Conservation (phyloP, 2,113 vertebrate species). For the Psilopsiagon aurifrons region DNA sequence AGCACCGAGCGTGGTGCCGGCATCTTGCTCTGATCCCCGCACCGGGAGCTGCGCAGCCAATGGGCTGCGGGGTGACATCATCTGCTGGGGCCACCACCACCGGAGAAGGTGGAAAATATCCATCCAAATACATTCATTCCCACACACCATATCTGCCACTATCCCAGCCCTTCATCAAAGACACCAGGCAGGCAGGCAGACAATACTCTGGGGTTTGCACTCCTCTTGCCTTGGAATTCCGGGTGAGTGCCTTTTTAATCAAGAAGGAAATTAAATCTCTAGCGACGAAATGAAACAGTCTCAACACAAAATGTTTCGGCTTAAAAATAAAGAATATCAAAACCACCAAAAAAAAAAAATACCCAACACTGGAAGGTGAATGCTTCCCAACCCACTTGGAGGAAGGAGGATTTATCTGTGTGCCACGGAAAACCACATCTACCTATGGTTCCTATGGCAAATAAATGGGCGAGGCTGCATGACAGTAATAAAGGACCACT, state of each 20-base stretch:
- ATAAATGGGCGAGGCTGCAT: slow-evolving; percentile 74
- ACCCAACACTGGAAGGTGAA: not conserved
- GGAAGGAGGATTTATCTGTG: slow-evolving; percentile 27
- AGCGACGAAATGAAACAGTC: not conserved
- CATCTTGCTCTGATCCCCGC: slow-evolving; percentile 86
- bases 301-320: not conserved
- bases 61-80: slow-evolving; percentile 93
- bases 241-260: not conserved
- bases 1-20: slow-evolving; percentile 79
- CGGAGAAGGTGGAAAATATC: slow-evolving; percentile 84
- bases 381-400: not conserved
- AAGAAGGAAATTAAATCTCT: not conserved
- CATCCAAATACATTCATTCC: slow-evolving; percentile 78
- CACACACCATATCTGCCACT: slow-evolving; percentile 15
- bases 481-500: slow-evolving; percentile 23
- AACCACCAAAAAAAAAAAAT: not conserved
- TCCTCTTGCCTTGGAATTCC: not conserved
- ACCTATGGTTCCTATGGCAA: not conserved
- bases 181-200: slow-evolving; percentile 6
- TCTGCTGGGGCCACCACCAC: slow-evolving; percentile 84
- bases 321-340: not conserved
- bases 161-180: not conserved
- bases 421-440: not conserved
- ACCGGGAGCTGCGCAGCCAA: slow-evolving; percentile 85
- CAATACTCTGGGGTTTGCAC: not conserved